Percentiles rank a stretch among this genome's conserved stretches.
Conservation (phyloP, 2,888 invertebrate genomes). For the Portevinia maculata region DNA sequence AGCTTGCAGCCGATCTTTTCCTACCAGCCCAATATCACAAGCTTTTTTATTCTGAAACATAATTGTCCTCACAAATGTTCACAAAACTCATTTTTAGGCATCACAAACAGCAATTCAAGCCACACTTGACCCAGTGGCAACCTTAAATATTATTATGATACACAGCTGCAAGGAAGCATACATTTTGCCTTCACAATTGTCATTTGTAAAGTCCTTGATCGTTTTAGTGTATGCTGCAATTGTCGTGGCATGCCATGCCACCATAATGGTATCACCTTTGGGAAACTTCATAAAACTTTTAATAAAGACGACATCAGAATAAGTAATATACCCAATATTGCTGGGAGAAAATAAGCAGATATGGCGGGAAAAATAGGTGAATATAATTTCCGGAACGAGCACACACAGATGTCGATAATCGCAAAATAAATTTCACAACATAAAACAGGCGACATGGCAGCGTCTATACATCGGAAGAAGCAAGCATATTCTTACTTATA, state of each 20-base stretch:
- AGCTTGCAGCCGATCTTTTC: too few species aligned
- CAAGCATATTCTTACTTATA: constrained; percentile 20
- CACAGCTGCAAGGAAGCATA: constrained; percentile 24
- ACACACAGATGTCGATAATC: constrained; percentile 53
- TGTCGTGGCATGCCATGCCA: constrained; percentile 50
- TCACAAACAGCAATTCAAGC: too few species aligned
- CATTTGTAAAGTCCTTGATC: too few species aligned
- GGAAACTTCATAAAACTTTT: constrained; percentile 69
- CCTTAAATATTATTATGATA: constrained; percentile 1
- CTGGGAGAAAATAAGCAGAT: background rate
- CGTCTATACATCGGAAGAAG: background rate
- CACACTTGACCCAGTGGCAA: constrained; percentile 3
- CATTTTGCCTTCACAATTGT: too few species aligned
- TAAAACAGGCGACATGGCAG: constrained; percentile 4
- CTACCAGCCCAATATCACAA: too few species aligned
- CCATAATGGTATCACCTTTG: constrained; percentile 45
- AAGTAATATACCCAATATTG: constrained; percentile 34
- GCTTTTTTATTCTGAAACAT: too few species aligned
- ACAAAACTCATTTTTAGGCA: background rate
- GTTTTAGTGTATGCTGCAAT: constrained; percentile 42
- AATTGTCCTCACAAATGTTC: too few species aligned
- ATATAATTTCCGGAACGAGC: constrained; percentile 2
- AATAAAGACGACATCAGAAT: constrained; percentile 62
- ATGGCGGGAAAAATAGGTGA: background rate
- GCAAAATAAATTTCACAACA: constrained; percentile 24